A percentile compares a stretch with the other conserved stretches of the same genome.
Conservation (phyloP, 2,113 vertebrate species). For the Laticauda colubrina region DNA sequence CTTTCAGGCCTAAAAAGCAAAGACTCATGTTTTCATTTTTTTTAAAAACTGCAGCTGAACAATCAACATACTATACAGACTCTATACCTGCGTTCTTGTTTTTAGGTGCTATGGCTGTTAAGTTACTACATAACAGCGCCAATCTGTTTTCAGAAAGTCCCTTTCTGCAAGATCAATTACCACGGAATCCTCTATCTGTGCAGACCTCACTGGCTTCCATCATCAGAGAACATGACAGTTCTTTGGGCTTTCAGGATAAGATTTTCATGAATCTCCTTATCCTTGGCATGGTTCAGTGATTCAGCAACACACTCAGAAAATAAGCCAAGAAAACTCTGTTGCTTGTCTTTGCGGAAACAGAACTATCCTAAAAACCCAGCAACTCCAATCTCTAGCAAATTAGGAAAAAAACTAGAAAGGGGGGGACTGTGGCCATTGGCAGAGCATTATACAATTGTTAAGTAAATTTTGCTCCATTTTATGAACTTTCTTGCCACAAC, state of each 20-base stretch:
- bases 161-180: background rate
- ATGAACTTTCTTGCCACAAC: background rate
- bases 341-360: background rate
- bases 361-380: background rate
- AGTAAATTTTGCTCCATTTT: background rate
- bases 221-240: background rate
- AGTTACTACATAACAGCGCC: background rate
- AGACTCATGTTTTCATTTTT: background rate
- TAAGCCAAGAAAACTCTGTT: background rate
- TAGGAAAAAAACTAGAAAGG: background rate
- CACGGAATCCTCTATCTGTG: background rate
- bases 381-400: background rate
- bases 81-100: background rate
- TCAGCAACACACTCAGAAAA: background rate
- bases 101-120: background rate
- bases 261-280: background rate
- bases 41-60: background rate
- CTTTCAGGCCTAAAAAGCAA: conserved; percentile 58
- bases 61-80: background rate
- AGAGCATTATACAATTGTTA: background rate
- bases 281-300: background rate
- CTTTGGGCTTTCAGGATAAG: background rate
- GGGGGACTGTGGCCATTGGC: background rate
- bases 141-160: background rate
- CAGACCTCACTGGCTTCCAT: background rate